phyloP scores from a whole-genome alignment of 2,797 vertebrate species.

The Enteromius mattozi region DNA sequence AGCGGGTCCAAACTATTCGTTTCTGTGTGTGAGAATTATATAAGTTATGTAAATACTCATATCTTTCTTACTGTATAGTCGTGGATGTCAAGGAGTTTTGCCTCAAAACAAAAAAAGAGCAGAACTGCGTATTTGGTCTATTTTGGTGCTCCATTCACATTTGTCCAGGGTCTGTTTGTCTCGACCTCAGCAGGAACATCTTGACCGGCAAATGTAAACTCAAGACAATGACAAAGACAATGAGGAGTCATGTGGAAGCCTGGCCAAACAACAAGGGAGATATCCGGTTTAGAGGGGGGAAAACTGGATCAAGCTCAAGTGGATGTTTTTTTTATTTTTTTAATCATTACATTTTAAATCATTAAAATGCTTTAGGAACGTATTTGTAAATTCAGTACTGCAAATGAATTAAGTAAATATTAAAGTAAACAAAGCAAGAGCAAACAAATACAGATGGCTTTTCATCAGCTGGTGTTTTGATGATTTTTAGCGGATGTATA shows the following conservation, averaged over 20 bases:
- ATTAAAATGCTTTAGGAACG: not conserved
- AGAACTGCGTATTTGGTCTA: constrained; percentile 16
- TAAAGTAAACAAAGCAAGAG: not conserved
- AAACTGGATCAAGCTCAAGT: constrained; percentile 7
- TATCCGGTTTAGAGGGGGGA: not conserved
- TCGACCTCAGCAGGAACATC: constrained; percentile 34
- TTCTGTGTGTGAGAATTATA: not conserved
- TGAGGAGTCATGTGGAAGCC: constrained; percentile 30
- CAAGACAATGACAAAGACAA: constrained; percentile 43
- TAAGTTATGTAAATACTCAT: not conserved
- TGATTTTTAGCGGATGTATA: not conserved
- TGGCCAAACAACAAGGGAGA: constrained; percentile 32
- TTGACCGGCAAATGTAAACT: constrained; percentile 42
- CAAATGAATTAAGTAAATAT: not conserved
- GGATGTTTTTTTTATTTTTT: not conserved
- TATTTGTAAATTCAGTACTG: no score
- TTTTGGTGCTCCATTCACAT: constrained; percentile 23
- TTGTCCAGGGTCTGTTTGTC: constrained; percentile 13
- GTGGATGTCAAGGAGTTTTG: not conserved
- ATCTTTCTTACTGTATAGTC: not conserved
- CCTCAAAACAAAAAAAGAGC: constrained; percentile 1
- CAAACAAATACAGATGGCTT: not conserved
- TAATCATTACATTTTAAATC: not conserved
- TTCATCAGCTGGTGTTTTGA: not conserved
- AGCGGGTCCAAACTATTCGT: not conserved